Evolutionary conservation across 2,113 vertebrate species (phyloP), one percentile per base, ranked within the genome.

Genomic region (Hyaena hyaena): DNA sequence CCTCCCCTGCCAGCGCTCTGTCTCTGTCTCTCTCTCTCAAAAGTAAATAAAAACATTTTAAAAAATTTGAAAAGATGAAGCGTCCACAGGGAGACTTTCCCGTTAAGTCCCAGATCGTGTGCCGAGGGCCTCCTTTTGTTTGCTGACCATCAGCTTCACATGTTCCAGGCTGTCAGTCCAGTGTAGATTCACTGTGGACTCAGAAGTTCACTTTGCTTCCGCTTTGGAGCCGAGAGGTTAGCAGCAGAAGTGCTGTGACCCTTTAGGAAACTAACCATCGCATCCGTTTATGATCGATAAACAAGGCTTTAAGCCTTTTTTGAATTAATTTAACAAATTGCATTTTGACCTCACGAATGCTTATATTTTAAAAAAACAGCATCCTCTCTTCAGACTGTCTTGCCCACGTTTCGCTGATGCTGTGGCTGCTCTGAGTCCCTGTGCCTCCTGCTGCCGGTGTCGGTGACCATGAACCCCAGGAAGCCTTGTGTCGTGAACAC

Each of bases 381-480:
- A 2, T 76, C 43, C 0, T 73, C 0, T 63, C 24, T n/a, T 50
- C 85, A 28, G 65, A 73, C 63, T 3, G 19, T 66, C 92, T 76
- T 79, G 16, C 16, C 73, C 50, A 14, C 14, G 2, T 48, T 63
- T 10, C 19, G 5, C 1, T 5, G 66, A 35, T 3, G 17, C 73
- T 2, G 5, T 0, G 33, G 77, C 69, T 14, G 7, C 74, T 63
- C 7, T 0, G 5, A 7, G 53, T 17, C 58, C 35, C 17, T 26
- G 4, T 6, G 4, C 24, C 7, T 2, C 35, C 35, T 31, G 10
- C 10, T 15, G 1, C 1, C 73, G 16, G 53, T 11, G 1, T 1
- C 66, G 12, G 53, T 0, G 1, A 1, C 0, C 0, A 12, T 4
- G 83, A 71, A 61, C 71, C 71, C 2, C 10, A 7, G 2, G 63